Percentiles rank a stretch among this genome's conserved stretches.
Conservation (phyloP, 2,888 invertebrate genomes). For the Ecdyonurus torrentis region DNA sequence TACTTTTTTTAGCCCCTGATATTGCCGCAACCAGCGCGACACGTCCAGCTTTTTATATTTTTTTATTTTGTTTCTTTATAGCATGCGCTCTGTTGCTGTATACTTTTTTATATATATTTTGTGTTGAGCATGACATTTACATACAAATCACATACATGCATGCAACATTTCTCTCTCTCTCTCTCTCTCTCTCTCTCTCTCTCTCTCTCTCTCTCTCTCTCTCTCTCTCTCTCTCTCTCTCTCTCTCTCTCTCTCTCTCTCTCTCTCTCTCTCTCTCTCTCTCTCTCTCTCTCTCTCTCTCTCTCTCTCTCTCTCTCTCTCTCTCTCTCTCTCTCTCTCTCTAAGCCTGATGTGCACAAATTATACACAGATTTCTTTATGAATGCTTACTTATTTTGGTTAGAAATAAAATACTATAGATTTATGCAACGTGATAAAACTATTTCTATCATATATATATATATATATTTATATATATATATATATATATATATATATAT, state of each 20-base stretch:
- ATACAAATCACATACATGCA: neutral
- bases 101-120: neutral
- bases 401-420: too few species aligned
- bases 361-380: too few species aligned
- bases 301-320: neutral
- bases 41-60: neutral
- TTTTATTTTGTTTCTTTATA: neutral
- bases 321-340: slow-evolving; percentile 1
- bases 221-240: neutral
- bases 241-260: neutral
- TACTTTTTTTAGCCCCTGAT: neutral
- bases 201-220: neutral
- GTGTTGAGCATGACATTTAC: neutral
- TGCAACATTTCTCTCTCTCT: neutral
- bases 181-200: neutral
- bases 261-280: neutral
- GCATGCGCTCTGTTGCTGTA: neutral
- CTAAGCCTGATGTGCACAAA: too few species aligned
- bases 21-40: neutral
- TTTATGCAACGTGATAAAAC: too few species aligned
- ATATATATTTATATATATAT: too few species aligned
- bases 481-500: too few species aligned
- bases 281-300: neutral
- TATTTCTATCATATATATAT: too few species aligned
- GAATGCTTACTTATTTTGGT: too few species aligned